A percentile compares a stretch with the other conserved stretches of the same genome.
Conservation (phyloP, 2,113 vertebrate genomes). For the Gobio gobio region DNA sequence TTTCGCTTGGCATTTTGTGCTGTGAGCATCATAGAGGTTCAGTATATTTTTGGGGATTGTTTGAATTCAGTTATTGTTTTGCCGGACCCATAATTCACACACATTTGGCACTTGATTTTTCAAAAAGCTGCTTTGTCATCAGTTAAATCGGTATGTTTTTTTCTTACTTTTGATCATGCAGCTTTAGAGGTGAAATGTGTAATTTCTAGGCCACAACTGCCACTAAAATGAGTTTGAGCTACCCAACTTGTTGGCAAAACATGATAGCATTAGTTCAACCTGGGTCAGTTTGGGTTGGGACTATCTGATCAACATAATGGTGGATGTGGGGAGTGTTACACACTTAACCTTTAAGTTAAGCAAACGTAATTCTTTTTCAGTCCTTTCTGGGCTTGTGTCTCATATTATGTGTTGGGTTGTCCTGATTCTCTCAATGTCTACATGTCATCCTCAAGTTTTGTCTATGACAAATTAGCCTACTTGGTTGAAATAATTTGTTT, state of each 20-base stretch:
- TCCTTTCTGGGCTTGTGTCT: neutral
- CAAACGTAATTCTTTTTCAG: neutral
- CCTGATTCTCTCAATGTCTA: neutral
- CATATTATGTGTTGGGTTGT: neutral
- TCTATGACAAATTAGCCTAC: neutral
- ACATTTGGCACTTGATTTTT: slow-evolving; percentile 1
- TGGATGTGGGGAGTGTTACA: neutral
- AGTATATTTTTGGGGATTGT: neutral
- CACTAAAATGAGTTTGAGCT: neutral
- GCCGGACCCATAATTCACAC: neutral
- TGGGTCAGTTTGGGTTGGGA: neutral
- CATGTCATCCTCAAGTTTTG: neutral
- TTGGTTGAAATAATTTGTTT: neutral
- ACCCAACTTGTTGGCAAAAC: too few relatives aligned
- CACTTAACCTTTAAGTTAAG: neutral
- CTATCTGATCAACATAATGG: neutral
- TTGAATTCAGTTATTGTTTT: neutral
- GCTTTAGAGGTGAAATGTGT: slow-evolving; percentile 13
- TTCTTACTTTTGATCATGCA: neutral
- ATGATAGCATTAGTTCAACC: neutral
- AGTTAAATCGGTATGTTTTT: slow-evolving; percentile 1
- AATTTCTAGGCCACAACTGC: neutral
- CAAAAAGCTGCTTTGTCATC: neutral
- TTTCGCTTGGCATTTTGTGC: neutral
- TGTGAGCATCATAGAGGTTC: slow-evolving; percentile 1